Percentiles rank a stretch among this genome's conserved stretches.
These are phyloP conservation scores for Limnephilus lunatus DNA, from an alignment of 2,888 invertebrate species.

Conservation along the genomic window DNA sequence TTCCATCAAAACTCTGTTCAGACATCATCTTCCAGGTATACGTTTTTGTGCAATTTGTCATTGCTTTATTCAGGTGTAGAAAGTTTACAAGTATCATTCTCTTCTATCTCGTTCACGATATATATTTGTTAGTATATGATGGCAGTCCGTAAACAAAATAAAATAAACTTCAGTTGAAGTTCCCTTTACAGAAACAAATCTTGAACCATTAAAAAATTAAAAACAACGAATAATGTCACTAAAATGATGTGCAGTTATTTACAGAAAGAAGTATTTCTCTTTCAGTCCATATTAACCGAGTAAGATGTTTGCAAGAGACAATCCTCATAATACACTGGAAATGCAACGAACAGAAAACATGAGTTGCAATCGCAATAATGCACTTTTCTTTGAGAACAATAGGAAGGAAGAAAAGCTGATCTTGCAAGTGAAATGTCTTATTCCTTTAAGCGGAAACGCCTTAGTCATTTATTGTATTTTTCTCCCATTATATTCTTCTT, in stretches of 20 bases:
- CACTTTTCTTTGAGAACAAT: slow-evolving; percentile 62
- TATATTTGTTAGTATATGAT: too few species aligned
- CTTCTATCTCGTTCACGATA: too few species aligned
- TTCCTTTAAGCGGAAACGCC: slow-evolving; percentile 31
- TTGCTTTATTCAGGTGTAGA: too few species aligned
- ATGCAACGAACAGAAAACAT: slow-evolving; percentile 58
- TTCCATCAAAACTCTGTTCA: too few species aligned
- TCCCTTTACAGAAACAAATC: background rate
- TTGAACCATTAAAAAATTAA: background rate
- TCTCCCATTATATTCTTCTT: background rate
- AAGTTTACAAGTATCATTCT: too few species aligned
- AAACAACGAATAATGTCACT: background rate
- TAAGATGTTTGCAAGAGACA: slow-evolving; percentile 52
- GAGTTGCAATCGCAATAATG: slow-evolving; percentile 64
- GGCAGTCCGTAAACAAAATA: too few species aligned
- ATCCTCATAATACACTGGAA: slow-evolving; percentile 59
- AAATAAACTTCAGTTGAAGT: background rate
- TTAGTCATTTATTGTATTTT: slow-evolving; percentile 4
- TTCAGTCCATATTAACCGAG: background rate
- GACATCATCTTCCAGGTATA: too few species aligned
- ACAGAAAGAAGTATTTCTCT: background rate
- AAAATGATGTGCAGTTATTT: background rate
- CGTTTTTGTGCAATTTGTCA: too few species aligned
- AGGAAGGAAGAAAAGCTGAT: slow-evolving; percentile 44
- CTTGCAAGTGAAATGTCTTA: slow-evolving; percentile 44